phyloP scores from a whole-genome alignment of 35 echinoderm and acorn worm genomes.

The Apostichopus parvimensis region DNA sequence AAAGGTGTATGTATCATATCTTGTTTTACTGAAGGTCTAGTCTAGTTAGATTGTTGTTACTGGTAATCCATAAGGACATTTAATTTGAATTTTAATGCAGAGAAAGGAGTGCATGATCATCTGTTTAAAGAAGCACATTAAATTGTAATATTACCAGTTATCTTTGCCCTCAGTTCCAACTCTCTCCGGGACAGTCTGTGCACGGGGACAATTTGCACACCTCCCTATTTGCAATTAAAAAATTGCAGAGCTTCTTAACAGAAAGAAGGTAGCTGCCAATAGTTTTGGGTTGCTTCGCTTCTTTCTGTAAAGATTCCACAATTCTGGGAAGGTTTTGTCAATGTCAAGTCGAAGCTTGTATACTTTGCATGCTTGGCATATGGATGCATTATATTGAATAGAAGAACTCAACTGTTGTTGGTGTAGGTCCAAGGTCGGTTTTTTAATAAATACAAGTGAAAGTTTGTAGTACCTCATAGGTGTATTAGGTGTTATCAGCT shows the following conservation, averaged over 20 bases:
- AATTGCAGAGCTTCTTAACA: background rate
- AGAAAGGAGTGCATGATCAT: background rate
- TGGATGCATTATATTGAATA: background rate
- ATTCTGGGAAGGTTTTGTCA: background rate
- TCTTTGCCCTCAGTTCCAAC: background rate
- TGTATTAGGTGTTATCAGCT: background rate
- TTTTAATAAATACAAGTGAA: background rate
- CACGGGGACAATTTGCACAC: background rate
- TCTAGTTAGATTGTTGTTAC: background rate
- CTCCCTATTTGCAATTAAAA: background rate
- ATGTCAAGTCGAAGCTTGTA: background rate
- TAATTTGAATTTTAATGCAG: background rate
- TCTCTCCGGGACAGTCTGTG: background rate
- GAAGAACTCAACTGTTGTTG: background rate
- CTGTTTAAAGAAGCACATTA: background rate
- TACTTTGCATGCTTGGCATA: background rate
- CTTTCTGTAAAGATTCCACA: background rate
- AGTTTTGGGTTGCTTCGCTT: background rate
- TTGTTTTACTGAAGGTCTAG: background rate
- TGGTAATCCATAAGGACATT: background rate
- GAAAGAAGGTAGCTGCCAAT: background rate
- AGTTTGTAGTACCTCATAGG: background rate
- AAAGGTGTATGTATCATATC: background rate
- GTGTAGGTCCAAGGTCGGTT: background rate
- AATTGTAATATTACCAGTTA: background rate